Evolutionary conservation across 1,140 invertebrate species (phyloP).

Genomic region (Sweltsa coloradensis): DNA sequence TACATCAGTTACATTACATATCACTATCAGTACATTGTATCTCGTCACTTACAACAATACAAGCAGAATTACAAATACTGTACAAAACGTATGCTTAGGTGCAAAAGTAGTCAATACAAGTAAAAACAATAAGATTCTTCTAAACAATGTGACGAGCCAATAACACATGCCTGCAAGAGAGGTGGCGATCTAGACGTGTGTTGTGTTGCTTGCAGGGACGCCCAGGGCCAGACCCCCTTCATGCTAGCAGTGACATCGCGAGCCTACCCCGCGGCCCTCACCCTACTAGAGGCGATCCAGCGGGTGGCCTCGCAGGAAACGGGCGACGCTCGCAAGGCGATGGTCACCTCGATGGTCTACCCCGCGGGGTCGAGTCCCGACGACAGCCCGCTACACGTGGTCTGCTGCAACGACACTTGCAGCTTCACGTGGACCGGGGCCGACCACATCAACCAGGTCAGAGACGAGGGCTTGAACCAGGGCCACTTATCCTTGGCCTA

Average conservation of each 20-base stretch:
- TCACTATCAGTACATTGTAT: too few relatives aligned
- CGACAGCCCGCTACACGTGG: constrained; percentile 87
- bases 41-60: too few relatives aligned
- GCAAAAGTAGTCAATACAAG: too few relatives aligned
- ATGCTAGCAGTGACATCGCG: constrained; percentile 90
- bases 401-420: constrained; percentile 98
- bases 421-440: constrained; percentile 99
- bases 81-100: too few relatives aligned
- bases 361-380: constrained; percentile 81
- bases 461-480: too few relatives aligned
- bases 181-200: too few relatives aligned
- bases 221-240: constrained; percentile 91
- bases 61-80: too few relatives aligned
- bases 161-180: too few relatives aligned
- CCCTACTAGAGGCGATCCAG: constrained; percentile 75
- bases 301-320: constrained; percentile 43
- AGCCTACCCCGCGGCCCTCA: constrained; percentile 83
- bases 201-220: constrained; percentile 52
- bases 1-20: too few relatives aligned
- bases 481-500: too few relatives aligned
- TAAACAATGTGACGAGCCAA: too few relatives aligned
- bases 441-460: constrained; percentile 97
- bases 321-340: constrained; percentile 24
- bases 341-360: constrained; percentile 74
- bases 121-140: too few relatives aligned